Percentiles rank a stretch among this genome's conserved stretches.
Conservation (phyloP, 2,888 invertebrate genomes). For the Proisotoma minuta region DNA sequence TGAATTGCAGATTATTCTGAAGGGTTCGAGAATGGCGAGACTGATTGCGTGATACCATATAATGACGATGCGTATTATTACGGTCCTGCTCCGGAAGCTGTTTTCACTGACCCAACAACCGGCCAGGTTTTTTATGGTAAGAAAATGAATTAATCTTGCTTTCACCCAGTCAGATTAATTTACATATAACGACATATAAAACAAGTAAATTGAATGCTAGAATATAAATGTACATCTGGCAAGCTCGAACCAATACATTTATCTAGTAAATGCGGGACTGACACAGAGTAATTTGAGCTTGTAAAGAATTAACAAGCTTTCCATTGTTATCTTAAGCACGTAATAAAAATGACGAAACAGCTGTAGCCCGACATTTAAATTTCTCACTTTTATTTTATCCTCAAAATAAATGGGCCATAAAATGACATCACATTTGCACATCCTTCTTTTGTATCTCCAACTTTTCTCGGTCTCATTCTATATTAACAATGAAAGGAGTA, state of each 20-base stretch:
- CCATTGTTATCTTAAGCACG: slow-evolving; percentile 10
- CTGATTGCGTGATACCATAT: slow-evolving; percentile 47
- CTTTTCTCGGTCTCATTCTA: neutral
- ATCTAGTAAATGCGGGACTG: slow-evolving; percentile 4
- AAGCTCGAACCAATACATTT: neutral
- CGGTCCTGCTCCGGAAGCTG: slow-evolving; percentile 43
- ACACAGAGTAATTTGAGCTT: neutral
- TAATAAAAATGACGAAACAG: slow-evolving; percentile 4
- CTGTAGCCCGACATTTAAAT: neutral
- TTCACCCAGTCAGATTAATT: neutral
- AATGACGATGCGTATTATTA: slow-evolving; percentile 45
- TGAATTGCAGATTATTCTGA: slow-evolving; percentile 46
- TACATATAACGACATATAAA: neutral
- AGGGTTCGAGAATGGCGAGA: slow-evolving; percentile 48
- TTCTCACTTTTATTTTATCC: neutral
- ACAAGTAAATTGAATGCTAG: neutral
- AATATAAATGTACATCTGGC: slow-evolving; percentile 5
- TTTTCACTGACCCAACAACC: slow-evolving; percentile 47
- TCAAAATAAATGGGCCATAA: neutral
- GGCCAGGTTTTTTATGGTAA: slow-evolving; percentile 47
- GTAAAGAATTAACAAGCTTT: neutral
- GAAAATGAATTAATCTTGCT: slow-evolving; percentile 9
- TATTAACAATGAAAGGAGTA: neutral
- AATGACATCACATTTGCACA: neutral
- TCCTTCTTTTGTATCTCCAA: neutral